Conservation (phyloP, 2,113 vertebrate species). For the Corythoichthys intestinalis region DNA sequence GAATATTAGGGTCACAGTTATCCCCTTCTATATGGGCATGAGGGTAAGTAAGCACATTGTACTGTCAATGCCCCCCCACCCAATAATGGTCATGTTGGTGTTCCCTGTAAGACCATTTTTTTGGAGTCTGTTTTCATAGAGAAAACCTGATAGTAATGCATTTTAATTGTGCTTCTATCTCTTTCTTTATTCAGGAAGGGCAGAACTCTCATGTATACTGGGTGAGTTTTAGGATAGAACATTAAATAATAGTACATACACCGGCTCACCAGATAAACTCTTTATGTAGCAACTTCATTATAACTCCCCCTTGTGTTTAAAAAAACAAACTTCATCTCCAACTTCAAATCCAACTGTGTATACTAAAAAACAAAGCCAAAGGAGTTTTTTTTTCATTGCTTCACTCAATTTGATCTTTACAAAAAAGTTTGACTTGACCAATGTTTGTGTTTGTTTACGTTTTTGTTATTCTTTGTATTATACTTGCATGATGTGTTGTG, state of each 20-base stretch:
- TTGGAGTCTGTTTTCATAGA: background rate
- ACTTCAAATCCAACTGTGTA: too few species aligned
- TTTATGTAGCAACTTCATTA: background rate
- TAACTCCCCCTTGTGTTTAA: background rate
- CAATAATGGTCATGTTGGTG: background rate
- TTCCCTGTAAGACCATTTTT: background rate
- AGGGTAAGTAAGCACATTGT: conserved; percentile 71
- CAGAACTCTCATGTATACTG: conserved; percentile 98
- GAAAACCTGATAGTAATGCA: background rate
- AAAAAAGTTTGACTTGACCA: background rate
- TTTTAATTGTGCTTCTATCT: background rate
- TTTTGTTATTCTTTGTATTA: background rate
- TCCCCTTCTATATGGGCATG: conserved; percentile 99
- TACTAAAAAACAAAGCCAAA: too few species aligned
- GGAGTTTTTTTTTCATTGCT: too few species aligned
- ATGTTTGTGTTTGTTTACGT: background rate
- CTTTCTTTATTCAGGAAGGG: conserved; percentile 80
- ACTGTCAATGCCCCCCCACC: background rate
- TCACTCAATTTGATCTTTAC: background rate
- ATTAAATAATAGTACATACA: background rate
- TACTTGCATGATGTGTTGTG: background rate
- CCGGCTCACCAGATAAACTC: background rate
- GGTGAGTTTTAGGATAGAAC: conserved; percentile 75
- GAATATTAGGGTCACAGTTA: conserved; percentile 94
- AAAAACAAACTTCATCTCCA: background rate